Base-by-base conservation (phyloP, 1,140 invertebrate species). In the Leptinotarsa lineolata region DNA sequence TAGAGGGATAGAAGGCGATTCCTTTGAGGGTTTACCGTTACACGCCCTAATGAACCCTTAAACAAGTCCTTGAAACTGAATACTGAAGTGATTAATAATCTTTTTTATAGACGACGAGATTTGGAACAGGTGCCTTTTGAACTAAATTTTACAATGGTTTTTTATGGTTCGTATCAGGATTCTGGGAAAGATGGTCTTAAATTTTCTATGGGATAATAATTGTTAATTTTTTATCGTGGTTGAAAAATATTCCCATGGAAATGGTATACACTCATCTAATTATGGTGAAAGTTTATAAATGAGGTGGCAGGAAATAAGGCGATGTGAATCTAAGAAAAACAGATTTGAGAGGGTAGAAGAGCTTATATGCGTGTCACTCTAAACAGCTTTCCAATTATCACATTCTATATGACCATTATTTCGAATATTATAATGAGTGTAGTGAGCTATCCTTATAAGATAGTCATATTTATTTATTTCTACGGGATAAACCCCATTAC, bases 1-100 rank as follows among this genome's bases (percentile, higher is more conserved):
- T 16, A 54, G 48, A 5, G 48, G 48, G 48, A 18, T n/a, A 46
- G 64, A 66, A 30, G 64, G 64, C 30, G 30, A 44, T 66, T 44
- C 64, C 30, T 66, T 66, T 30, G 64, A 66, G 39, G 48, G 64
- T 39, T 66, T 66, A 66, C 64, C 64, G 64, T 66, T 66, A 66
- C 64, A 66, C 64, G 64, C 64, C 64, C 64, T 66, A 66, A 66
- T 66, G 64, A 66, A 66, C 30, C 64, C 64, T 44, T 15, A 39
- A 66, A 66, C 64, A 39, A 66, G 64, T 39, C 64, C 64, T 66
- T 66, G 64, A 66, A 66, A 24, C 20, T 22, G 20, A 66, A 44
- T 16, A 39, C 22, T 64, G 39, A 39, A 39, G n/a, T 18, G 64
- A 44, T 39, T 24, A 66, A 39, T 66, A 44, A 66, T 66, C 64